Evolutionary conservation across 1,140 invertebrate genomes (phyloP).

Genomic region (Drosophila chauvacae): DNA sequence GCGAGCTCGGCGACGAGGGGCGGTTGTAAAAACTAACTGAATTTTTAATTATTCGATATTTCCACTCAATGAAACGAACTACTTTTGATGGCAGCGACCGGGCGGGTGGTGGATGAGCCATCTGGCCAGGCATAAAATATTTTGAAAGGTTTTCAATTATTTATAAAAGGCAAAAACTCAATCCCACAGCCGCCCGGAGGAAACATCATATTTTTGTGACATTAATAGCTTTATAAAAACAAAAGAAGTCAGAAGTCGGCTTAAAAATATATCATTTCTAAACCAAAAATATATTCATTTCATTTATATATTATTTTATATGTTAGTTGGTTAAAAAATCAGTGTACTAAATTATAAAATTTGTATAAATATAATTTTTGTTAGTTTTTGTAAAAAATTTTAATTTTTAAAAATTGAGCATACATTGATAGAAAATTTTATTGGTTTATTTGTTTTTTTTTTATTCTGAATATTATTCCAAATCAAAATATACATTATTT

Average conservation of each 20-base stretch:
- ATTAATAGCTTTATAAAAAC: not conserved
- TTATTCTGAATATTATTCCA: no score
- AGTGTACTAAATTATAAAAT: no score
- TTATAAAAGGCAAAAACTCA: slow-evolving; percentile 41
- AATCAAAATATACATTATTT: no score
- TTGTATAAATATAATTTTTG: no score
- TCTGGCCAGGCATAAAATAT: slow-evolving; percentile 39
- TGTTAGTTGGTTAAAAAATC: no score
- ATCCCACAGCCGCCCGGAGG: not conserved
- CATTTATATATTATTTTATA: no score
- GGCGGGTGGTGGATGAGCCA: not conserved
- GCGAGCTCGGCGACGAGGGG: not conserved
- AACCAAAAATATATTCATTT: no score
- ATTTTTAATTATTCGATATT: slow-evolving; percentile 77
- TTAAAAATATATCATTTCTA: not conserved
- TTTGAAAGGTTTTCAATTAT: slow-evolving; percentile 56
- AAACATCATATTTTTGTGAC: slow-evolving; percentile 10
- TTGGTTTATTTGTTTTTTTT: no score
- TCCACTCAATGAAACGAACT: slow-evolving; percentile 50
- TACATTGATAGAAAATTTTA: no score
- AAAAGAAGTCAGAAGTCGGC: not conserved
- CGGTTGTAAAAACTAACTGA: slow-evolving; percentile 67
- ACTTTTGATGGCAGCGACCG: slow-evolving; percentile 11
- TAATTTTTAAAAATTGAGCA: no score
- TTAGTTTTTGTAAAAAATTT: no score